phyloP scores from a whole-genome alignment of 2,113 vertebrate genomes.

The Amazona guildingii region DNA sequence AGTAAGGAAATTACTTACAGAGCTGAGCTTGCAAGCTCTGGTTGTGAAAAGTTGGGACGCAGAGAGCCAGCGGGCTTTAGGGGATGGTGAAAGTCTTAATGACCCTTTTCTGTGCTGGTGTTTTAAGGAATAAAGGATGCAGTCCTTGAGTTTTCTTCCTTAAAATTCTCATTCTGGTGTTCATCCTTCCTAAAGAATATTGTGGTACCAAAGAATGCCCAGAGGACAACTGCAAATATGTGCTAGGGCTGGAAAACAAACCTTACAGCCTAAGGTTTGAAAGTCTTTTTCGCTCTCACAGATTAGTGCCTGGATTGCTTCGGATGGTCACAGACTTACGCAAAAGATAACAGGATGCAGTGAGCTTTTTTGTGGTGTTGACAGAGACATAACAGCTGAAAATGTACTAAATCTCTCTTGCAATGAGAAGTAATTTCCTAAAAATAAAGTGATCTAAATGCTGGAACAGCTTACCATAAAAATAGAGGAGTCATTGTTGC shows the following conservation, averaged over 20 bases:
- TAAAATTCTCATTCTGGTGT: neutral
- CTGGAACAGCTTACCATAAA: neutral
- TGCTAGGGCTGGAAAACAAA: neutral
- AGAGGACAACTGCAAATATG: neutral
- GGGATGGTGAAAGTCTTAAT: neutral
- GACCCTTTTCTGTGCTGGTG: neutral
- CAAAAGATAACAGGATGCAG: neutral
- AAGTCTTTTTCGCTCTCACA: neutral
- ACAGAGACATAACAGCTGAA: neutral
- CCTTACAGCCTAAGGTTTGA: neutral
- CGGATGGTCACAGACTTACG: neutral
- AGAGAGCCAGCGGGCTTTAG: neutral
- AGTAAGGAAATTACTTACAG: conserved; percentile 46
- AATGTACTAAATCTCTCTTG: neutral
- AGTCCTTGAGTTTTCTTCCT: neutral
- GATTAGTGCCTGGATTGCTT: neutral
- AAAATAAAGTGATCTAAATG: neutral
- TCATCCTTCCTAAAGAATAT: neutral
- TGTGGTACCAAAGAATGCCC: neutral
- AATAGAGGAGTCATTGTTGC: neutral
- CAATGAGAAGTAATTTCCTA: neutral
- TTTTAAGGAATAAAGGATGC: neutral
- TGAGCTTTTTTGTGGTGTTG: neutral
- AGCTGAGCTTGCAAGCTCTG: neutral
- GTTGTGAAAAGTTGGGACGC: neutral